phyloP scores from a whole-genome alignment of 2,113 vertebrate genomes.

The Paramisgurnus dabryanus region DNA sequence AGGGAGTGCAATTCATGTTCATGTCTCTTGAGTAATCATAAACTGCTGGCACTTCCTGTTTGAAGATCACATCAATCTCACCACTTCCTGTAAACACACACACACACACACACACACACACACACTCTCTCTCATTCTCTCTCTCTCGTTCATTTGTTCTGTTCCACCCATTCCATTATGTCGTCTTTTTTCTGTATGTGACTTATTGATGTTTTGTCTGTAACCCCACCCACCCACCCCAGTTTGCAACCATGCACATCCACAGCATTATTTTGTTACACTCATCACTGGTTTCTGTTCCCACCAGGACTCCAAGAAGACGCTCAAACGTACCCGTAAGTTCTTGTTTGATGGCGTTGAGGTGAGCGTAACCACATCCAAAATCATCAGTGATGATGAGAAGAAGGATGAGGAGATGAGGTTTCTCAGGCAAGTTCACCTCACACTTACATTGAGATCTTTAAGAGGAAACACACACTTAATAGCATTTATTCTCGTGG shows the following conservation, averaged over 20 bases:
- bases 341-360: conserved; percentile 92
- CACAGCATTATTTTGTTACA: neutral
- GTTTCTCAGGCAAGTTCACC: conserved; percentile 85
- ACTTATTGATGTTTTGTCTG: no score
- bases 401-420: conserved; percentile 98
- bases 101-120: neutral
- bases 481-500: neutral
- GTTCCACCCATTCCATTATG: neutral
- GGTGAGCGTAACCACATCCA: conserved; percentile 96
- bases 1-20: no score
- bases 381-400: conserved; percentile 94
- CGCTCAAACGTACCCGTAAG: conserved; percentile 91
- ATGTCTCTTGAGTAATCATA: no score
- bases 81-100: conserved; percentile 15
- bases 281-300: neutral
- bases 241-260: no score
- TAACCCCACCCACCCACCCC: neutral
- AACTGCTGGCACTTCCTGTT: neutral
- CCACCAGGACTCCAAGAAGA: conserved; percentile 85
- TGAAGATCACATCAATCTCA: neutral
- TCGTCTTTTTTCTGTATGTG: neutral
- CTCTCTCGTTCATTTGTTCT: neutral
- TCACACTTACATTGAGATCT: neutral
- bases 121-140: neutral
- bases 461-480: neutral